Percentiles rank a stretch among this genome's conserved stretches.
Evolutionary conservation across 2,113 vertebrate genomes (phyloP).

Genomic region (Peucedramus taeniatus): DNA sequence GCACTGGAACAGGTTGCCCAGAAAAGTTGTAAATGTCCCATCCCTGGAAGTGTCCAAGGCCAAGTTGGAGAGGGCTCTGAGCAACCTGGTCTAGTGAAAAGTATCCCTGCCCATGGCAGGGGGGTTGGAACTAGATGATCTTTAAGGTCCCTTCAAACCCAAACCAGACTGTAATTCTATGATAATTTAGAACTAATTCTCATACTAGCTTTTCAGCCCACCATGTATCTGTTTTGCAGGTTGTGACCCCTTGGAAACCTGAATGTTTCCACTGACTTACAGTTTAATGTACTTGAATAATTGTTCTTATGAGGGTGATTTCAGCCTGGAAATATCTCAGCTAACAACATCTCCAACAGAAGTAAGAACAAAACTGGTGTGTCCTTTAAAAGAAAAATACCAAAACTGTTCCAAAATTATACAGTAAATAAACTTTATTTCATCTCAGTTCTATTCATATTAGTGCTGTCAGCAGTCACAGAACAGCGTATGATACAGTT

Average conservation of each 20-base stretch:
- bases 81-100: neutral
- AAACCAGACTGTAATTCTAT: neutral
- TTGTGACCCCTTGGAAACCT: neutral
- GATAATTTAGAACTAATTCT: neutral
- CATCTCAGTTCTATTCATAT: slow-evolving; percentile 77
- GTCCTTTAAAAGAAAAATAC: slow-evolving; percentile 1
- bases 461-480: slow-evolving; percentile 81
- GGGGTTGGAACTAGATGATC: neutral
- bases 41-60: neutral
- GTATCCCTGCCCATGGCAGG: neutral
- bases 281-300: neutral
- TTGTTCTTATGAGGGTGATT: neutral
- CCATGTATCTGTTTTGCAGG: neutral
- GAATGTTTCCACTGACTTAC: neutral
- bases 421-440: slow-evolving; percentile 95
- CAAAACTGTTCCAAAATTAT: slow-evolving; percentile 37
- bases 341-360: neutral
- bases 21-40: neutral
- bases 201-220: neutral
- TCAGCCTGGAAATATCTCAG: neutral
- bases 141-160: neutral
- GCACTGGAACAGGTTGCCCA: neutral
- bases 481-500: slow-evolving; percentile 79
- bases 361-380: neutral
- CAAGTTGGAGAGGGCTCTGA: neutral